Base-by-base conservation (phyloP, 2,797 vertebrate species). In the Chelon labrosus region DNA sequence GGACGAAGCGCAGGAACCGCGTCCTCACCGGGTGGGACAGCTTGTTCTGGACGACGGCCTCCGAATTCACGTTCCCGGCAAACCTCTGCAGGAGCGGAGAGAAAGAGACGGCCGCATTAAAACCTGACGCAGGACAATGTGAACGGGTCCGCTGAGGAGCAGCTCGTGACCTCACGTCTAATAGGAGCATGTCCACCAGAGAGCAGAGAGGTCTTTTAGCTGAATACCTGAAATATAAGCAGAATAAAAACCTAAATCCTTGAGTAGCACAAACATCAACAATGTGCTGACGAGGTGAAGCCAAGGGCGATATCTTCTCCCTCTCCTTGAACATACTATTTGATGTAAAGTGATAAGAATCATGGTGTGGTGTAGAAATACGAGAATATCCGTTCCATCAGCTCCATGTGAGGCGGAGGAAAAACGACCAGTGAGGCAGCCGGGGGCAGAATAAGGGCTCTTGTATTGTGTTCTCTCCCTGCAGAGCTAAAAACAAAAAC, bases 1-100 rank as follows among this genome's bases (percentile, higher is more conserved):
- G 97, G 75, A 98, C 13, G 16, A 99, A 97, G 25, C 97, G 96
- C 56, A 99, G 64, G 89, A 97, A 99, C 0, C 97, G 96, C n/a
- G 96, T 95, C 65, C 96, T 96, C 82, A 98, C 7, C 0, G 97
- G 94, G 75, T 96, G 96, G 20, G 94, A 94, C 19, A 99, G 88
- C 67, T 96, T 98, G 92, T 98, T 96, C 65, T 96, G 96, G 74
- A 97, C 93, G 12, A 97, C 94, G 0, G 93, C 91, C 80, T 99
- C 97, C 0, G 97, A 94, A 2, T 99, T 97, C 83, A 89, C 90
- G 52, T 99, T 99, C 65, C 98, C 98, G 17, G 92, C 78, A 75
- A 99, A 96, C 25, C 92, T 95, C 98, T 99, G 91, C 0, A 89
- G 73, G 47, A 50, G 17, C 52, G 83, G 27, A 50, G 20, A 57